Percentiles rank a stretch among this genome's conserved stretches.
These are phyloP conservation scores for Sminthurides aquaticus DNA, from an alignment of 2,888 invertebrate genomes.

Conservation along the genomic window DNA sequence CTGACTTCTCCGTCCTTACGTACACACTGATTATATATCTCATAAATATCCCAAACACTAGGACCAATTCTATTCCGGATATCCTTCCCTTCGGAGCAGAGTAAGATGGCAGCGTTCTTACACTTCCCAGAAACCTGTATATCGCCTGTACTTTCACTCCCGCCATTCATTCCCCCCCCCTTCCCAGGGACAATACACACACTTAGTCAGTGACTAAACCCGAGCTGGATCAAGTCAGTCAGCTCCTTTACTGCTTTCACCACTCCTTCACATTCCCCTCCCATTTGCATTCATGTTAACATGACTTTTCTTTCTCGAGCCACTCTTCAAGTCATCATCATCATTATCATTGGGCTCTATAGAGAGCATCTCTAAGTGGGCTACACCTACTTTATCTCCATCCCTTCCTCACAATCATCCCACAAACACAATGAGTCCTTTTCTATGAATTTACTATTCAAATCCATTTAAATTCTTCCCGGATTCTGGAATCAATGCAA, in stretches of 20 bases:
- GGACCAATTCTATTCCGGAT: neutral
- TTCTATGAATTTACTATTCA: neutral
- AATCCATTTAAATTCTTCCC: neutral
- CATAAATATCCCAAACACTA: neutral
- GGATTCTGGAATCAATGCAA: neutral
- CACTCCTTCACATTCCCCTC: neutral
- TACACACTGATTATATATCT: no score
- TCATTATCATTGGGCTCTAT: neutral
- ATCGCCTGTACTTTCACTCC: no score
- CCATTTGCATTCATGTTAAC: neutral
- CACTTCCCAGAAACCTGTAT: no score
- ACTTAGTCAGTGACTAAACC: neutral
- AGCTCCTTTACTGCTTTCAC: neutral
- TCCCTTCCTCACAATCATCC: constrained; percentile 6
- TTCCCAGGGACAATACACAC: neutral
- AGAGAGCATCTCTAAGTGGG: neutral
- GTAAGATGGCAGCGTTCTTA: no score
- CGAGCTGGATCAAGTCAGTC: neutral
- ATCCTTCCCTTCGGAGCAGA: no score
- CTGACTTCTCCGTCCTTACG: no score
- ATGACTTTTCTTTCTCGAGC: neutral
- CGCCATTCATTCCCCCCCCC: no score
- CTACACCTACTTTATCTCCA: constrained; percentile 2
- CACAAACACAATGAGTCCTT: neutral
- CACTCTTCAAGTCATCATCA: neutral